A percentile compares a stretch with the other conserved stretches of the same genome.
phyloP scores from a whole-genome alignment of 2,888 invertebrate genomes.

The Cryptocephalus primarius region DNA sequence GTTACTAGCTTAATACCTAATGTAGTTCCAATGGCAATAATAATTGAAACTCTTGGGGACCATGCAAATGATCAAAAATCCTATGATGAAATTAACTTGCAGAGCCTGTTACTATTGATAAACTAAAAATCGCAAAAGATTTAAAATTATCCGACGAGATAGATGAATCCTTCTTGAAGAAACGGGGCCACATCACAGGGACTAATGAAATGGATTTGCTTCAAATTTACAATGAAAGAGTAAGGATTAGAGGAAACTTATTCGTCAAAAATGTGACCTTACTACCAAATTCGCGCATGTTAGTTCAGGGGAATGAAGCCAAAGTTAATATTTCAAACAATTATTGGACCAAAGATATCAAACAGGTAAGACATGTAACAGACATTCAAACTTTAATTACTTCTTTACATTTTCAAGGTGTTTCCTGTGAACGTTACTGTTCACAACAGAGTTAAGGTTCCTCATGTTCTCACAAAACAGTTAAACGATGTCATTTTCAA shows the following conservation, averaged over 20 bases:
- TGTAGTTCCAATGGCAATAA: no score
- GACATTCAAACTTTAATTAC: conserved; percentile 2
- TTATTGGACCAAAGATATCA: conserved; percentile 31
- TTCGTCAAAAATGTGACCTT: conserved; percentile 22
- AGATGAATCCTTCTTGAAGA: conserved; percentile 11
- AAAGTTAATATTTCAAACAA: conserved; percentile 15
- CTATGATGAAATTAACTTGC: conserved; percentile 2
- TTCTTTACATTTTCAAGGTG: conserved; percentile 11
- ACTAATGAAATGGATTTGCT: conserved; percentile 26
- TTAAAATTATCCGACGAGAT: conserved; percentile 18
- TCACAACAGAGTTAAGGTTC: conserved; percentile 21
- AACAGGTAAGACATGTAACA: conserved; percentile 20
- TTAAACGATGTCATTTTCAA: conserved; percentile 24
- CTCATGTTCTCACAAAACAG: conserved; percentile 23
- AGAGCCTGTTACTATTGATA: conserved; percentile 26
- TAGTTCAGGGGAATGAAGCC: conserved; percentile 21
- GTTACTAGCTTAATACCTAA: no score
- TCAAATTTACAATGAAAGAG: conserved; percentile 28
- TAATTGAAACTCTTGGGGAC: no score
- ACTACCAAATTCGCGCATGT: conserved; percentile 15
- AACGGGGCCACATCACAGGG: conserved; percentile 20
- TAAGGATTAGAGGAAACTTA: conserved; percentile 29
- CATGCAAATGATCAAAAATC: no score
- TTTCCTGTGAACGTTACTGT: conserved; percentile 26
- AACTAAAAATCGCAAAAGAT: conserved; percentile 19